Evolutionary conservation across 2,113 vertebrate species (phyloP).

Genomic region (Larimichthys crocea): DNA sequence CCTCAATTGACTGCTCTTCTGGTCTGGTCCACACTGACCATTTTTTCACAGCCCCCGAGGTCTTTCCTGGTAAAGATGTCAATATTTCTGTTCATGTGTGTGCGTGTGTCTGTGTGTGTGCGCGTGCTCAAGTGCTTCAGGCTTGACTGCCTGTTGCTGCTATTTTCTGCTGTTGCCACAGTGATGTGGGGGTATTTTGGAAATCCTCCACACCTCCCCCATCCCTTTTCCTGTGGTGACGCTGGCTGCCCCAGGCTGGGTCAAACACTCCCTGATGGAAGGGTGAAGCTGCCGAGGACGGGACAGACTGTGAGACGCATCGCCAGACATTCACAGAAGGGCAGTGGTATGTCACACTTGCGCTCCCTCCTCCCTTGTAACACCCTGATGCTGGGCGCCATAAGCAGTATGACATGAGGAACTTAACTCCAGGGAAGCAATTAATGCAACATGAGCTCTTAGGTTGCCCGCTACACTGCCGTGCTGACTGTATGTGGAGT

Average conservation of each 20-base stretch:
- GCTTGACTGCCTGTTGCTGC: conserved; percentile 47
- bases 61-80: conserved; percentile 47
- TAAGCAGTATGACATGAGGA: conserved; percentile 4
- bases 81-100: conserved; percentile 25
- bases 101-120: neutral
- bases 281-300: conserved; percentile 38
- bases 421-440: conserved; percentile 60
- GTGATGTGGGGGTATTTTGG: conserved; percentile 57
- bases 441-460: conserved; percentile 49
- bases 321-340: conserved; percentile 30
- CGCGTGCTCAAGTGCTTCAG: conserved; percentile 4
- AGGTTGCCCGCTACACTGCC: conserved; percentile 26
- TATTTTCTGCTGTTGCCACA: conserved; percentile 17
- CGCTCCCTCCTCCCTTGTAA: conserved; percentile 18
- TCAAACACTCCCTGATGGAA: conserved; percentile 56
- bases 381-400: conserved; percentile 19
- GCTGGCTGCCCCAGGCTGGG: conserved; percentile 29
- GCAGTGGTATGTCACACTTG: conserved; percentile 14
- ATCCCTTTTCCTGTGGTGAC: conserved; percentile 12
- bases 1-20: neutral
- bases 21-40: neutral
- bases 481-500: conserved; percentile 1
- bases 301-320: conserved; percentile 23
- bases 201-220: conserved; percentile 20
- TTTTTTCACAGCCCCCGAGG: conserved; percentile 17